Conservation (phyloP, 2,113 vertebrate genomes). For the Pseudopipra pipra region DNA sequence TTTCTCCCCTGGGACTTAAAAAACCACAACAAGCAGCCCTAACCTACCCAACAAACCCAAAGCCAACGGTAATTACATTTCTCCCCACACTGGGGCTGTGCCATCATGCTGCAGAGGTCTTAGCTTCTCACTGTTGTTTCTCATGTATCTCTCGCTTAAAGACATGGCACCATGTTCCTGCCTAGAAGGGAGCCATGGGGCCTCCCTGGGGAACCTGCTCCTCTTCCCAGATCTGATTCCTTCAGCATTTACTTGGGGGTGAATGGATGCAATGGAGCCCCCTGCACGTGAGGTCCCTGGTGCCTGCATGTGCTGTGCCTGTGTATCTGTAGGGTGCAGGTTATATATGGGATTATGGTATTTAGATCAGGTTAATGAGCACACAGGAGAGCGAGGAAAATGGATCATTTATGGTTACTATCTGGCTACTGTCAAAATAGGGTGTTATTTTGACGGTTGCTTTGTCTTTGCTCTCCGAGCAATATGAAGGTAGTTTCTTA, state of each 20-base stretch:
- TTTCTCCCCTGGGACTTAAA: not conserved
- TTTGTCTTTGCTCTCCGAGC: conserved; percentile 73
- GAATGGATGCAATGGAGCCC: not conserved
- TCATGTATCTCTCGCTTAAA: not conserved
- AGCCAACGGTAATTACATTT: not conserved
- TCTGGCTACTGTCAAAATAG: conserved; percentile 77
- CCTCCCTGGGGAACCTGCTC: not conserved
- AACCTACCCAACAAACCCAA: not conserved
- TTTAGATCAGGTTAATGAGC: conserved; percentile 59
- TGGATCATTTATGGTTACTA: conserved; percentile 69
- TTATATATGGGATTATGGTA: not conserved
- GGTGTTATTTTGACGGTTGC: conserved; percentile 72
- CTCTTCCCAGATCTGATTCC: not conserved
- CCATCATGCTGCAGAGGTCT: not conserved
- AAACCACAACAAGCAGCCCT: not conserved
- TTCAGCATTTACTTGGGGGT: not conserved
- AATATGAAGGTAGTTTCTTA: conserved; percentile 79
- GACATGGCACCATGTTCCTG: not conserved
- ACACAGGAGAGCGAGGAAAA: conserved; percentile 45
- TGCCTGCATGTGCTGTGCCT: accelerated
- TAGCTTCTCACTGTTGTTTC: not conserved
- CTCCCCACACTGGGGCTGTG: not conserved
- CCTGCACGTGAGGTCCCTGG: accelerated
- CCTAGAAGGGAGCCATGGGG: not conserved
- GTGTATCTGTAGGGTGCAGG: not conserved